phyloP scores from a whole-genome alignment of 2,797 vertebrate genomes.

The Discoglossus pictus region DNA sequence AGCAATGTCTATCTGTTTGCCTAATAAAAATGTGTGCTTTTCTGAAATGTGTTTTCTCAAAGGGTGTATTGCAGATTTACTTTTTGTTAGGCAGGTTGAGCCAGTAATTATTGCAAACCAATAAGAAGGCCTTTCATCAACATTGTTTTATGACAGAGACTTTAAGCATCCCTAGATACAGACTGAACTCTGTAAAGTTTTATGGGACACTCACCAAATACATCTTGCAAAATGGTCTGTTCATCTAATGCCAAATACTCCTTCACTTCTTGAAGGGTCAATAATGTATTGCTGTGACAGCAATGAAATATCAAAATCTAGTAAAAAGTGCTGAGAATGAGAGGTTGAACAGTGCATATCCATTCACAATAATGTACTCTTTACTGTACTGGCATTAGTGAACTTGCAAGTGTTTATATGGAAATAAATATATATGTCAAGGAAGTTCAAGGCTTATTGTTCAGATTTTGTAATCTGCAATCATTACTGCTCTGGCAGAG shows the following conservation, averaged over 20 bases:
- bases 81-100: constrained; percentile 62
- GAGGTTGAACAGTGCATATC: not conserved
- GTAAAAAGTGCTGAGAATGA: constrained; percentile 12
- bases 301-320: not conserved
- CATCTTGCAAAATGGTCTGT: constrained; percentile 56
- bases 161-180: constrained; percentile 62
- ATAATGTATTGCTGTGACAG: constrained; percentile 14
- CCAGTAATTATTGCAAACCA: constrained; percentile 73
- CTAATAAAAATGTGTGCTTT: constrained; percentile 67
- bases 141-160: constrained; percentile 64
- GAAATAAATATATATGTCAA: constrained; percentile 32
- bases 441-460: constrained; percentile 15
- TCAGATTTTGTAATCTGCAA: constrained; percentile 18
- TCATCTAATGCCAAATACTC: constrained; percentile 19
- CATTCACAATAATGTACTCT: constrained; percentile 12
- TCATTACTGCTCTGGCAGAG: constrained; percentile 15
- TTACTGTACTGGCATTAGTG: constrained; percentile 6
- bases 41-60: constrained; percentile 71
- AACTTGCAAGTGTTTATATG: constrained; percentile 23
- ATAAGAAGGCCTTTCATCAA: constrained; percentile 69
- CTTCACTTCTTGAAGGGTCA: constrained; percentile 12
- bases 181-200: constrained; percentile 63
- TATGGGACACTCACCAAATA: constrained; percentile 57
- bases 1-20: constrained; percentile 53
- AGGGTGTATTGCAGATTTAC: constrained; percentile 63